phyloP scores from a whole-genome alignment of 2,113 vertebrate species.

The Neogobius melanostomus region DNA sequence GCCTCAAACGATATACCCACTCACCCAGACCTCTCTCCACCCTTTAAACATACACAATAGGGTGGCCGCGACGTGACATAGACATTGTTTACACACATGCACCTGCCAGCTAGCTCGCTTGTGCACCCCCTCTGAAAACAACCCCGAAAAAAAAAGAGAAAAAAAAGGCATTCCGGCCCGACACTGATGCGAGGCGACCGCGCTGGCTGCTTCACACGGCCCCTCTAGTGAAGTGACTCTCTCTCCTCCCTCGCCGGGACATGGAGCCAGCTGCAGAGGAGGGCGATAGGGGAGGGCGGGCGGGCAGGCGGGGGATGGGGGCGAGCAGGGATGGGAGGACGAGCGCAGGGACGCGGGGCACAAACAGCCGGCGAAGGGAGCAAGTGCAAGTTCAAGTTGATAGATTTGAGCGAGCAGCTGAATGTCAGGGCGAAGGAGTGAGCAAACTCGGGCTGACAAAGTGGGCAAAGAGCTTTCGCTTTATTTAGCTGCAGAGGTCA shows the following conservation, averaged over 20 bases:
- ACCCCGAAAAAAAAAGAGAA: neutral
- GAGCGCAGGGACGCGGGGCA: slow-evolving; percentile 46
- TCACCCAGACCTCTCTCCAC: slow-evolving; percentile 36
- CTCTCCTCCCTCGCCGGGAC: slow-evolving; percentile 39
- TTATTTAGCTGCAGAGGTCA: slow-evolving; percentile 1
- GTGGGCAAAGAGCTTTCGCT: neutral
- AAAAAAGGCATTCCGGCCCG: slow-evolving; percentile 68
- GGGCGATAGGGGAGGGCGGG: neutral
- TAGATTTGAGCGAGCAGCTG: slow-evolving; percentile 62
- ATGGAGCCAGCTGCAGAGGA: slow-evolving; percentile 43
- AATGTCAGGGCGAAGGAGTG: slow-evolving; percentile 49
- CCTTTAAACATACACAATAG: slow-evolving; percentile 46
- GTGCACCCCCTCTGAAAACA: neutral
- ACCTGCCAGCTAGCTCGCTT: slow-evolving; percentile 52
- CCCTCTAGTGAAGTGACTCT: slow-evolving; percentile 62
- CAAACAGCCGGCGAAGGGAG: slow-evolving; percentile 58
- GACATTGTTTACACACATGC: slow-evolving; percentile 48
- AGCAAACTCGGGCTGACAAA: slow-evolving; percentile 26
- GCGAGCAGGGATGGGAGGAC: neutral
- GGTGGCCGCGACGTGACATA: slow-evolving; percentile 58
- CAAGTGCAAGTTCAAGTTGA: slow-evolving; percentile 59
- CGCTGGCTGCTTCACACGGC: slow-evolving; percentile 66
- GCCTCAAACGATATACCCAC: neutral
- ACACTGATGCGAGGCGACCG: slow-evolving; percentile 79
- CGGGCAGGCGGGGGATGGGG: slow-evolving; percentile 34